Conservation (phyloP, 2,113 vertebrate species). For the Bubo scandiacus region DNA sequence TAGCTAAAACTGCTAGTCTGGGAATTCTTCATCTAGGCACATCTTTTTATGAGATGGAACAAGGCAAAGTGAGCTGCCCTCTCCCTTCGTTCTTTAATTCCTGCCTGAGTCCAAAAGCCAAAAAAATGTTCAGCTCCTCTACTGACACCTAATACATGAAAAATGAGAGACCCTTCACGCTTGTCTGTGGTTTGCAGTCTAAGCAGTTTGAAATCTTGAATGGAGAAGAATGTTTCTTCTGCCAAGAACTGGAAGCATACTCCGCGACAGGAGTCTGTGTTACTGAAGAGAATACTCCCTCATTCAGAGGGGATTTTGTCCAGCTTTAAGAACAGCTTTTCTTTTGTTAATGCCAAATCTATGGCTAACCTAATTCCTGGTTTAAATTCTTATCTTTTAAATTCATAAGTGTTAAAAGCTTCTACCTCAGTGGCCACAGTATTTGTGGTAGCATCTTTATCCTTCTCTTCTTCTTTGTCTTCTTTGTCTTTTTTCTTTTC, state of each 20-base stretch:
- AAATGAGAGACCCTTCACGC: not conserved
- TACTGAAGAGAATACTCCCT: not conserved
- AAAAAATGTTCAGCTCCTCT: not conserved
- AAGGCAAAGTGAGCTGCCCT: not conserved
- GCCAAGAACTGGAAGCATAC: not conserved
- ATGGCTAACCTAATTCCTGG: not conserved
- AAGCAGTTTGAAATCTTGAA: not conserved
- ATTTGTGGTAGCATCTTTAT: conserved; percentile 87
- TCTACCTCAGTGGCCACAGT: conserved; percentile 43
- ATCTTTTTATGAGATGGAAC: not conserved
- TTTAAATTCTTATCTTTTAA: not conserved
- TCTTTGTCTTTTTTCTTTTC: conserved; percentile 97
- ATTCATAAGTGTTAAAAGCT: not conserved
- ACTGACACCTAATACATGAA: not conserved
- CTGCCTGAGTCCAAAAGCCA: not conserved
- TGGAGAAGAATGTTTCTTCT: not conserved
- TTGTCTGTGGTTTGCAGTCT: not conserved
- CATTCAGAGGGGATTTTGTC: not conserved
- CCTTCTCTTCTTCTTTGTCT: conserved; percentile 95
- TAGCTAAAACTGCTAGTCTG: not conserved
- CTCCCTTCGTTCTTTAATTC: not conserved
- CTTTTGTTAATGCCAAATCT: not conserved
- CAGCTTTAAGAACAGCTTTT: not conserved
- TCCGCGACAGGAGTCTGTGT: not conserved
- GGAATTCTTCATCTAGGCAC: not conserved